Base-by-base conservation (phyloP, 2,888 invertebrate genomes). In the Drosophila anomelani region DNA sequence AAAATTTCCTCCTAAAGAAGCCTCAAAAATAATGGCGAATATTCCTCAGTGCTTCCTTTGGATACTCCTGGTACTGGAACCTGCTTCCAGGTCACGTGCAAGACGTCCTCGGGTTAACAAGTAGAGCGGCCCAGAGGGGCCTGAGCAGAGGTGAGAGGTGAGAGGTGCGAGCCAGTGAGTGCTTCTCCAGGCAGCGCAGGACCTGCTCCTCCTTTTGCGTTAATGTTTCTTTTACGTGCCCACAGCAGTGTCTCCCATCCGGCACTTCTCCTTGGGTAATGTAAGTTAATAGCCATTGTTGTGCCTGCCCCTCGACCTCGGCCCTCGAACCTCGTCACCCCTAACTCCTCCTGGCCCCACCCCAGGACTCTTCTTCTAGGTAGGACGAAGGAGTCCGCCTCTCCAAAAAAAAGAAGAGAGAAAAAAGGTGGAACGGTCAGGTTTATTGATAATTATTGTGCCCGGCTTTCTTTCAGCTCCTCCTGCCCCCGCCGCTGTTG, bases 401-500 rank as follows among this genome's bases (percentile, higher is more conserved):
- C 44, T 39, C 23, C 26, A 55, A 53, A 23, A 56, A 62, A 66
- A 78, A 80, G 64, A 54, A 53, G 38, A 70, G 55, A 70, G 55
- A 54, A 46, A 58, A 29, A 47, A 44, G 61, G 74, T 58, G 66
- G 61, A 67, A 54, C 57, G 66, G 70, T 72, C 81, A 75, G 80
- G 82, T 75, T 89, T 87, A 85, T 89, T 85, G 89, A 89, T 85
- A 85, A 89, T 85, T 85, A 85, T 89, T 89, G 85, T 87, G 85
- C 89, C 73, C 54, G 75, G 85, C 81, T 84, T 69, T 81, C 76
- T 69, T 56, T 72, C 29, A 34, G n/a, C 49, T 43, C 49, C n/a
- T 10, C 26, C 23, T 13, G n/a, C 29, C 10, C 10, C 46, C n/a
- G 46, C 46, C 23, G 36, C 23, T 41, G 32, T 46, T 72, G 61